phyloP scores from a whole-genome alignment of 2,888 invertebrate genomes.

The Anagyrus pseudococci region DNA sequence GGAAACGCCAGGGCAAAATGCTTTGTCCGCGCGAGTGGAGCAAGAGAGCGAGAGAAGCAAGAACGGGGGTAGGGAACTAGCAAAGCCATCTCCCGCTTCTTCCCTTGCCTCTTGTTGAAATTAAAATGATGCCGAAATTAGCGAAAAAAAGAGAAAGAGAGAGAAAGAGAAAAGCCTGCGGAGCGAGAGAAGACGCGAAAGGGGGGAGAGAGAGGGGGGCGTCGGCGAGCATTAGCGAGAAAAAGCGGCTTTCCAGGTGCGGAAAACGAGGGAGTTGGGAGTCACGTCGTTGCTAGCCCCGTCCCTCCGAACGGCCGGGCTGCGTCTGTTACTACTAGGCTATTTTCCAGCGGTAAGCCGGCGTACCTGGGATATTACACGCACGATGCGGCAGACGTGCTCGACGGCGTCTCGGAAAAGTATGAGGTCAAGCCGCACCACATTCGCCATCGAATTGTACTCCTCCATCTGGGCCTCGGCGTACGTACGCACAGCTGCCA shows the following conservation, averaged over 20 bases:
- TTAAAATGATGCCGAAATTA: conserved; percentile 23
- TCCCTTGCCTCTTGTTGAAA: conserved; percentile 2
- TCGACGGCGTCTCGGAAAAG: conserved; percentile 87
- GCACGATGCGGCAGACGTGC: conserved; percentile 81
- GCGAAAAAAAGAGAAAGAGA: conserved; percentile 2
- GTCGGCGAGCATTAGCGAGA: conserved; percentile 12
- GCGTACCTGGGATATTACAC: conserved; percentile 76
- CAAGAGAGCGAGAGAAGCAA: no score
- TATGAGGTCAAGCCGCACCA: conserved; percentile 91
- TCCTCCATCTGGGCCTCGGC: conserved; percentile 74
- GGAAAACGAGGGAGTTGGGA: conserved; percentile 8
- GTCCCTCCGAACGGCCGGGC: no score
- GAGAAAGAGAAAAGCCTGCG: neutral
- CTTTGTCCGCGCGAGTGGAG: neutral
- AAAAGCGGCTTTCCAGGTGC: no score
- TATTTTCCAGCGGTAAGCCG: no score
- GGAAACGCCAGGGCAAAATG: neutral
- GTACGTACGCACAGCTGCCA: conserved; percentile 65
- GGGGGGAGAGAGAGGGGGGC: neutral
- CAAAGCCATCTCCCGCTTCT: neutral
- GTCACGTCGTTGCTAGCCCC: no score
- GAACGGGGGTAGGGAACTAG: no score
- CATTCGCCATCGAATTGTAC: conserved; percentile 93
- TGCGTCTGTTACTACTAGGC: no score
- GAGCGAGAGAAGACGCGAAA: neutral